Evolutionary conservation across 1,140 invertebrate species (phyloP).

Genomic region (Plectrocnemia conspersa): DNA sequence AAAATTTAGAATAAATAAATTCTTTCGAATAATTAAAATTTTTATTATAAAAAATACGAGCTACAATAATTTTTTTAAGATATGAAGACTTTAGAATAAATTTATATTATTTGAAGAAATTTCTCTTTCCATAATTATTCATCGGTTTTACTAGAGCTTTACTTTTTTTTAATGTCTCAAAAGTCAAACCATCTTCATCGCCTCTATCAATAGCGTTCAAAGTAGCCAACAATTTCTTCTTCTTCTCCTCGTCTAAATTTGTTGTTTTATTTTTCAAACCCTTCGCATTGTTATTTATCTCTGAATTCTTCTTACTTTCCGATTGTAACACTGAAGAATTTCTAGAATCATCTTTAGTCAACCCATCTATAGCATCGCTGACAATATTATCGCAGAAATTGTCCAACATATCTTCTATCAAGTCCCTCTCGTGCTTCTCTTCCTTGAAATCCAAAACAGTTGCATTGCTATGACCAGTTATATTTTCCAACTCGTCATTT

Average conservation of each 20-base stretch:
- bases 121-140: too few species aligned
- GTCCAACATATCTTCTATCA: constrained; percentile 12
- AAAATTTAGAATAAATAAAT: too few species aligned
- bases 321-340: neutral
- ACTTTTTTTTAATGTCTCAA: constrained; percentile 20
- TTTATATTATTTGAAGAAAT: too few species aligned
- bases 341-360: neutral
- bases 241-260: constrained; percentile 46
- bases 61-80: too few species aligned
- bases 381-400: constrained; percentile 1
- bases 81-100: too few species aligned
- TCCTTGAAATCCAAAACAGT: too few species aligned
- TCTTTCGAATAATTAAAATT: too few species aligned
- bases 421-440: constrained; percentile 33
- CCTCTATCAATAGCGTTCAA: constrained; percentile 62
- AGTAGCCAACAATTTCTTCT: constrained; percentile 58
- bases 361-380: constrained; percentile 27
- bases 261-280: constrained; percentile 35
- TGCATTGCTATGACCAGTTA: constrained; percentile 12
- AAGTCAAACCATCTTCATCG: constrained; percentile 47
- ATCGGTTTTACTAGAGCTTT: too few species aligned
- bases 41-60: too few species aligned
- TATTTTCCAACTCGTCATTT: constrained; percentile 8
- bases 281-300: constrained; percentile 38
- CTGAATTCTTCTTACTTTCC: constrained; percentile 23